A percentile compares a stretch with the other conserved stretches of the same genome.
Conservation (phyloP, 2,113 vertebrate genomes). For the Chlamydotis undulata region DNA sequence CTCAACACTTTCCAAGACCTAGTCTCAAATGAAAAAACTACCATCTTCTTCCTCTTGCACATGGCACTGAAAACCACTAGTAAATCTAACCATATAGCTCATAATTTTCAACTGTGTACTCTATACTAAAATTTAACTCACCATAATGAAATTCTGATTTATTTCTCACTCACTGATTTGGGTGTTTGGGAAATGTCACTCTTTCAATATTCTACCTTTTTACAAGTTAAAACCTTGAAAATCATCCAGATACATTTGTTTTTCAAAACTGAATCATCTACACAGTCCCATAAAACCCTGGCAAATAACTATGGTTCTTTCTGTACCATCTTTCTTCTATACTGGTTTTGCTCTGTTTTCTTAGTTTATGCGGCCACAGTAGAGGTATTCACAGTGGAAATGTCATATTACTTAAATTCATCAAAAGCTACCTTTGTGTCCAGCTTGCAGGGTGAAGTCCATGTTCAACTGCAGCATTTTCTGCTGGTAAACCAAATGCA, state of each 20-base stretch:
- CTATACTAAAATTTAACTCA: not conserved
- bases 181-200: not conserved
- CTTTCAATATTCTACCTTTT: not conserved
- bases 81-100: not conserved
- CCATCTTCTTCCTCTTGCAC: not conserved
- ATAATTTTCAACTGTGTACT: not conserved
- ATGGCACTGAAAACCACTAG: not conserved
- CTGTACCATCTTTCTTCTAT: not conserved
- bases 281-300: not conserved
- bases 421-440: constrained; percentile 84
- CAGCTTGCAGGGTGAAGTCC: constrained; percentile 89
- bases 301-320: not conserved
- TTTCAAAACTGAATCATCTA: not conserved
- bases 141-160: not conserved
- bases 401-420: not conserved
- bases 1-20: not conserved
- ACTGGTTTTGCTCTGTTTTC: not conserved
- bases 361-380: not conserved
- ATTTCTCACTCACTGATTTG: not conserved
- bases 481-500: constrained; percentile 94
- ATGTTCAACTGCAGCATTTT: constrained; percentile 94
- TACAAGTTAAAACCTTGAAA: not conserved
- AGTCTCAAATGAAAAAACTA: not conserved
- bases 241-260: not conserved
- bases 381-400: not conserved